Evolutionary conservation across 2,888 invertebrate genomes (phyloP).

Genomic region (Rhabditoides inermis): DNA sequence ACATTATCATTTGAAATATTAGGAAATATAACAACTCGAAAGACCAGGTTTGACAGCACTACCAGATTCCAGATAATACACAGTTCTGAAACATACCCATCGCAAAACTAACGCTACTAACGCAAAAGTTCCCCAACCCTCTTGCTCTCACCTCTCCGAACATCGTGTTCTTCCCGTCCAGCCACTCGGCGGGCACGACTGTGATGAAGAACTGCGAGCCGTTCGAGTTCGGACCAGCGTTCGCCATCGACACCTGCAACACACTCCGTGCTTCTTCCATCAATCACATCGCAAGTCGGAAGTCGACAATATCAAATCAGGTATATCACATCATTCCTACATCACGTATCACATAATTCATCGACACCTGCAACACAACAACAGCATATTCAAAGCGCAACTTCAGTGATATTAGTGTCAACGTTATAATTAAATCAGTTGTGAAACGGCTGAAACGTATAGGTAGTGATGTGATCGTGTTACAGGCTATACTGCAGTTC

Average conservation of each 20-base stretch:
- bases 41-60: too few relatives aligned
- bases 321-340: too few relatives aligned
- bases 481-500: too few relatives aligned
- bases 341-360: too few relatives aligned
- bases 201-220: slow-evolving; percentile 99
- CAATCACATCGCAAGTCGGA: not conserved
- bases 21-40: too few relatives aligned
- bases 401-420: too few relatives aligned
- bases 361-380: too few relatives aligned
- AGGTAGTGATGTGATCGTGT: too few relatives aligned
- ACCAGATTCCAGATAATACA: too few relatives aligned
- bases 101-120: not conserved
- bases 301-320: not conserved
- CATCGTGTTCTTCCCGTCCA: slow-evolving; percentile 86
- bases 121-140: not conserved
- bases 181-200: slow-evolving; percentile 88
- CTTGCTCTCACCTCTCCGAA: slow-evolving; percentile 21
- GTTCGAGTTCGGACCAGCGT: slow-evolving; percentile 92
- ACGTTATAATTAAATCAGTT: too few relatives aligned
- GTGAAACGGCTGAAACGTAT: too few relatives aligned
- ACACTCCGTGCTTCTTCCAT: not conserved
- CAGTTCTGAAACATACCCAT: not conserved
- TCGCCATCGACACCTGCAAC: slow-evolving; percentile 81
- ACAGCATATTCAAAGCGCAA: too few relatives aligned
- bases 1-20: slow-evolving; percentile 1